Conservation (phyloP, 2,113 vertebrate species). For the Bos indicus region DNA sequence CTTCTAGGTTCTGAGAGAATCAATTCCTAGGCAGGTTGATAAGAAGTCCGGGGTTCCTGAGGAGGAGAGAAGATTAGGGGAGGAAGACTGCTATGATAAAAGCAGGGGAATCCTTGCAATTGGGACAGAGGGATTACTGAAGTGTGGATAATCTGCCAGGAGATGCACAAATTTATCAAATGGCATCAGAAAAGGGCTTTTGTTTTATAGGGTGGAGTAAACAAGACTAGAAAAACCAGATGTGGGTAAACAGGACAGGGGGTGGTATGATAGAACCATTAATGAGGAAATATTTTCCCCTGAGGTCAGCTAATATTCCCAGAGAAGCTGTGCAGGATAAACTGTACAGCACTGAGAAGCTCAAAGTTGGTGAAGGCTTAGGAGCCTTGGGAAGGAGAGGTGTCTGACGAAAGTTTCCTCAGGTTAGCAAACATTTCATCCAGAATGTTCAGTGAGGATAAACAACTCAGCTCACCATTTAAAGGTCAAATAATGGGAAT, state of each 20-base stretch:
- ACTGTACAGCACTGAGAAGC: not conserved
- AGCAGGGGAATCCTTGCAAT: fast-evolving
- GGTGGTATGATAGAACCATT: not conserved
- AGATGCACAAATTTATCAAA: not conserved
- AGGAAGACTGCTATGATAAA: not conserved
- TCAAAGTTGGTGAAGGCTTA: not conserved
- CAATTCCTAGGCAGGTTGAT: not conserved
- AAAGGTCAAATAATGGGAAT: not conserved
- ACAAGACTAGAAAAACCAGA: not conserved
- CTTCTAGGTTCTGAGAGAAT: not conserved
- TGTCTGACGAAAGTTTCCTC: not conserved
- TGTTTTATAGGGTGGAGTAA: not conserved
- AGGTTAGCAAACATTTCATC: not conserved
- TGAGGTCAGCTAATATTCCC: not conserved
- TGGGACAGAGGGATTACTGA: fast-evolving
- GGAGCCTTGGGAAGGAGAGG: not conserved
- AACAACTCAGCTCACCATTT: not conserved
- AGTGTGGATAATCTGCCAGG: not conserved
- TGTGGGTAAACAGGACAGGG: too few species aligned
- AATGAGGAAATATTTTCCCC: not conserved
- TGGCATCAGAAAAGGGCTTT: not conserved
- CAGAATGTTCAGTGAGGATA: not conserved
- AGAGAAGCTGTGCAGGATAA: not conserved
- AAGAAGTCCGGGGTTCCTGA: fast-evolving
- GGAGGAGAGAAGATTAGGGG: not conserved